phyloP scores from a whole-genome alignment of 2,888 invertebrate species.

The Reticulitermes lucifugus region DNA sequence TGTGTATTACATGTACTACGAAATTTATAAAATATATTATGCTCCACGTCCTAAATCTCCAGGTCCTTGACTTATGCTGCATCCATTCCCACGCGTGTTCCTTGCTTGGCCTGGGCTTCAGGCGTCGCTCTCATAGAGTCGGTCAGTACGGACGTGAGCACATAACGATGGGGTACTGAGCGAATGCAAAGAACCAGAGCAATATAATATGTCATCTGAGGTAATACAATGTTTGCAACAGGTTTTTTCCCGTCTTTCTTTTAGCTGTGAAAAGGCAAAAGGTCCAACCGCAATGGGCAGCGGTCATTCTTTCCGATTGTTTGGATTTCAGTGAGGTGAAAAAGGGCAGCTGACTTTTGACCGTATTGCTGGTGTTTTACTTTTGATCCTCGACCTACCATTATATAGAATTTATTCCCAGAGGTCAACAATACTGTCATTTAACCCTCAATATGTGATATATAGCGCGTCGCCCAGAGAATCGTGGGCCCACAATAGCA shows the following conservation, averaged over 20 bases:
- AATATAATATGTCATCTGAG: background rate
- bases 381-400: conserved; percentile 15
- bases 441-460: conserved; percentile 30
- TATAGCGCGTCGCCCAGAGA: background rate
- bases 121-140: too few relatives aligned
- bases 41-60: too few relatives aligned
- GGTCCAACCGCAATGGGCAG: conserved; percentile 1
- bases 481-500: too few relatives aligned
- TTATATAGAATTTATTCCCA: conserved; percentile 22
- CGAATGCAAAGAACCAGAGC: background rate
- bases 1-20: too few relatives aligned
- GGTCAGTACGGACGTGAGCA: too few relatives aligned
- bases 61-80: too few relatives aligned
- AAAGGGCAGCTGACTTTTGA: conserved; percentile 39
- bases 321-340: background rate
- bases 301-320: conserved; percentile 16
- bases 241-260: background rate
- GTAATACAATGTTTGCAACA: background rate
- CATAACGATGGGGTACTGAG: background rate
- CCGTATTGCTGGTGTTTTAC: conserved; percentile 25
- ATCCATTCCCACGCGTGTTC: too few relatives aligned
- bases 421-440: conserved; percentile 31
- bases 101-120: too few relatives aligned
- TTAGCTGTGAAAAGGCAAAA: conserved; percentile 13
- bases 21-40: too few relatives aligned